Percentiles rank a stretch among this genome's conserved stretches.
phyloP scores from a whole-genome alignment of 2,888 invertebrate genomes.

The Glyphotaelius pellucidus region DNA sequence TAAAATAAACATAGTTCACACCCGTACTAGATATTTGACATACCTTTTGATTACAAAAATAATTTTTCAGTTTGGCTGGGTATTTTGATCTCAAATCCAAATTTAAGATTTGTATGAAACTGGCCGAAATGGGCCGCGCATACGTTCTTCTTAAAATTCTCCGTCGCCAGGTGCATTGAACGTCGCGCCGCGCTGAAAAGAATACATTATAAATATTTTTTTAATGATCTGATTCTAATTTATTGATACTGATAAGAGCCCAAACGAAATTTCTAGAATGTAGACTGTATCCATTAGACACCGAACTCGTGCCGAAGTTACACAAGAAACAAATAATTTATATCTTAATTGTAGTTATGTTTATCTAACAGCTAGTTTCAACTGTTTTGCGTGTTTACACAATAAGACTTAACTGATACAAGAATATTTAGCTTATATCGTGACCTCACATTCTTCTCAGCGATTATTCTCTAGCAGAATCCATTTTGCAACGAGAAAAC shows the following conservation, averaged over 20 bases:
- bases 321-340: neutral
- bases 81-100: no score
- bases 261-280: neutral
- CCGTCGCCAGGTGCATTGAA: no score
- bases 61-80: no score
- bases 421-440: neutral
- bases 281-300: neutral
- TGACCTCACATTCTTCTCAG: constrained; percentile 20
- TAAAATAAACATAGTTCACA: no score
- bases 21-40: no score
- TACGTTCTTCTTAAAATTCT: no score
- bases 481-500: constrained; percentile 22
- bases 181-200: no score
- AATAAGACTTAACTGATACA: neutral
- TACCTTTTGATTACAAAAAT: no score
- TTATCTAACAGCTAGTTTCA: neutral
- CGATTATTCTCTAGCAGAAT: neutral
- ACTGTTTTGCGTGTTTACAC: neutral
- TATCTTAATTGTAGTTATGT: neutral
- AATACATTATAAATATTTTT: neutral
- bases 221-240: neutral
- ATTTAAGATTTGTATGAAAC: no score
- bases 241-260: neutral
- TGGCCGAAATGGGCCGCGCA: no score
- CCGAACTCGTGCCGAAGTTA: neutral